Base-by-base conservation (phyloP, 1,140 invertebrate species). In the Stegodyphus dumicola region DNA sequence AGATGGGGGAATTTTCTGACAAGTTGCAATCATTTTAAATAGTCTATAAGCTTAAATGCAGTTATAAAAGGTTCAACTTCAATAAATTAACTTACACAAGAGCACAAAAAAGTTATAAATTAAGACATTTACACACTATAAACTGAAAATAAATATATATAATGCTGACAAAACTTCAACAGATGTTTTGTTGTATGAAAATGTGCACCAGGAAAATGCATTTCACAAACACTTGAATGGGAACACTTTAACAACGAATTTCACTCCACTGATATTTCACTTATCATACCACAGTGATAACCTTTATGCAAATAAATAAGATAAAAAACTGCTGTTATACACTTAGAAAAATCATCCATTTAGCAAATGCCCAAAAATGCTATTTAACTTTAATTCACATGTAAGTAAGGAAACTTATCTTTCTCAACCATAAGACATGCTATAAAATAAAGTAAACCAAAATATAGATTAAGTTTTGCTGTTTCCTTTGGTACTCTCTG, bases 401-500 rank as follows among this genome's bases (percentile, higher is more conserved):
- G 73, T 49, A 85, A 18, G 10, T 85, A 86, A 17, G 88, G 88
- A 56, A 88, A 87, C 17, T 77, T 83, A 67, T 85, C 65, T 33
- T 79, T 80, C 48, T 88, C 73, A 11, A 88, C 86, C 86, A 90
- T 88, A 51, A 88, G 69, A 83, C 90, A 90, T 74, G 96, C 94
- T 60, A 96, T 90, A 81, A 97, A 94, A 90, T 97, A 98, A 75
- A 97, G 93, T 90, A 97, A 93, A 64, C 96, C 97, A 90, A 99
- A 94, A 91, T 95, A 95, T 87, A 97, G 94, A 91, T 98, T 98
- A 10, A 98, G 91, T 90, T 95, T 94, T 13, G 97, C 97, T 56
- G 97, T 97, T 91, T 95, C 93, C 88, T 95, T 93, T 3, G 97
- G 97, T 80, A 98, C 94, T 90, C 92, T 92, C 88, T 94, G 93